A percentile compares a stretch with the other conserved stretches of the same genome.
Evolutionary conservation across 2,113 vertebrate genomes (phyloP).

Genomic region (Crotalus horridus): DNA sequence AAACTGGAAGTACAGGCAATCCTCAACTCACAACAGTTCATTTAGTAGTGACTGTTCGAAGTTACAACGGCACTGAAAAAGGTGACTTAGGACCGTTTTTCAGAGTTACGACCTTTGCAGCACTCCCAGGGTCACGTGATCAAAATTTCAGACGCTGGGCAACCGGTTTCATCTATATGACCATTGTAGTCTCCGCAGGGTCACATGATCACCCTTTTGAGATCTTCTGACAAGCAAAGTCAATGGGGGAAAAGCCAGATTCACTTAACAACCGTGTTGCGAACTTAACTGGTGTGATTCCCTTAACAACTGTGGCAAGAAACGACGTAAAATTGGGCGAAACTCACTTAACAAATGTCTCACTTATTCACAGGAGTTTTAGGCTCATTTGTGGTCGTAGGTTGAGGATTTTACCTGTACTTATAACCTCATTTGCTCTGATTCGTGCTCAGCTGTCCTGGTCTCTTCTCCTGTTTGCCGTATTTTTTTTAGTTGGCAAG

Average conservation of each 20-base stretch:
- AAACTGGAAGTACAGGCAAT: neutral
- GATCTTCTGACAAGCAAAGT: too few relatives aligned
- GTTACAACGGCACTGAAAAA: too few relatives aligned
- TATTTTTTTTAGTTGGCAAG: neutral
- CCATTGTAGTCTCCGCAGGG: too few relatives aligned
- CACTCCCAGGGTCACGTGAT: too few relatives aligned
- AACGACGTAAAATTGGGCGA: neutral
- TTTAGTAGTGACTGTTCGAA: too few relatives aligned
- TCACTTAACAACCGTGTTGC: neutral
- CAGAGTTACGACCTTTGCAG: too few relatives aligned
- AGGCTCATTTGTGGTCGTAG: neutral
- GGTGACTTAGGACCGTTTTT: too few relatives aligned
- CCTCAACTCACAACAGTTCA: too few relatives aligned
- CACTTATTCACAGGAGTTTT: too few relatives aligned
- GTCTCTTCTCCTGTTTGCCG: neutral
- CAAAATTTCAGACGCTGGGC: too few relatives aligned
- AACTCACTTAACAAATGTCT: neutral
- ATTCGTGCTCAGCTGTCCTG: neutral
- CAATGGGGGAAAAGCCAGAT: neutral
- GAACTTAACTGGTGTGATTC: neutral
- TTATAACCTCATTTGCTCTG: neutral
- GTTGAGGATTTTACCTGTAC: neutral
- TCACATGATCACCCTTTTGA: too few relatives aligned
- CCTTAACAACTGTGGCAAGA: neutral
- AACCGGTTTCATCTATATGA: too few relatives aligned